phyloP scores from a whole-genome alignment of 2,888 invertebrate genomes.

The Podabrus alpinus region DNA sequence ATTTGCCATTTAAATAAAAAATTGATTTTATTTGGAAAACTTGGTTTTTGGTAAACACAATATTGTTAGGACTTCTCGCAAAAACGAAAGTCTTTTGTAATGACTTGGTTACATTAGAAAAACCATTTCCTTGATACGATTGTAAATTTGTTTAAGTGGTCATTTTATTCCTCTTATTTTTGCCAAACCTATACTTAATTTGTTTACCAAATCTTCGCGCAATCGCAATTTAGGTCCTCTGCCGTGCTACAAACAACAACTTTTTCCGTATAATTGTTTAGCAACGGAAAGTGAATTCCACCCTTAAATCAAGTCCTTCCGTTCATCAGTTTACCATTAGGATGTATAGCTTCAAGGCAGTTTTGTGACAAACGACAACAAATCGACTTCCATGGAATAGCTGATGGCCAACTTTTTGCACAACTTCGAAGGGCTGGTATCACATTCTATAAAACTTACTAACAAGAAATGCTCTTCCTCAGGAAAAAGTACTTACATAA shows the following conservation, averaged over 20 bases:
- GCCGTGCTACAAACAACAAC: constrained; percentile 71
- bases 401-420: constrained; percentile 69
- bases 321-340: constrained; percentile 78
- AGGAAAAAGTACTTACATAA: constrained; percentile 56
- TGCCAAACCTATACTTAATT: constrained; percentile 68
- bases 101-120: too few relatives aligned
- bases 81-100: too few relatives aligned
- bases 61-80: too few relatives aligned
- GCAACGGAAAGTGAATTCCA: constrained; percentile 73
- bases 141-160: too few relatives aligned
- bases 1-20: too few relatives aligned
- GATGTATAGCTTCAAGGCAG: constrained; percentile 75
- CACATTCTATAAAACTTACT: constrained; percentile 80
- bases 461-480: constrained; percentile 73
- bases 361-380: constrained; percentile 75
- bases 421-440: constrained; percentile 86
- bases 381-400: constrained; percentile 72
- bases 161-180: too few relatives aligned
- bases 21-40: too few relatives aligned
- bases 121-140: too few relatives aligned
- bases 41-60: too few relatives aligned
- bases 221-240: constrained; percentile 67
- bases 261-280: constrained; percentile 72
- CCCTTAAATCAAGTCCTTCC: constrained; percentile 54
- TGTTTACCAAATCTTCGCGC: constrained; percentile 70